A percentile compares a stretch with the other conserved stretches of the same genome.
These are phyloP conservation scores for Capra hircus DNA, from an alignment of 2,113 vertebrate species.

Conservation along the genomic window DNA sequence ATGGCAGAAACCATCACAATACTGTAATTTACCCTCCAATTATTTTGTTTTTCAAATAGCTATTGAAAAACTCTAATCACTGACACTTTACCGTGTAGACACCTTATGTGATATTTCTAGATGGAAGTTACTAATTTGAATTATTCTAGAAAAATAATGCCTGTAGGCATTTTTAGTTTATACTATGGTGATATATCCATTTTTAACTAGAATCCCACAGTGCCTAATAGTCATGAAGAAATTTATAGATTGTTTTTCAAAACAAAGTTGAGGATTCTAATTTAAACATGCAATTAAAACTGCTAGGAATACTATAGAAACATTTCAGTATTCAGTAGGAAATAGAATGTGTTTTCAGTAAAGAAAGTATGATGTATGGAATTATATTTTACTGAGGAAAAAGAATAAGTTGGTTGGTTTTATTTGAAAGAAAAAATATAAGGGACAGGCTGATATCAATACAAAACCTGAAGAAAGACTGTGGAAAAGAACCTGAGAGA, in stretches of 20 bases:
- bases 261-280: slow-evolving; percentile 47
- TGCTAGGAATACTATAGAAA: not conserved
- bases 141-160: slow-evolving; percentile 74
- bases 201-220: slow-evolving; percentile 55
- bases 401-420: not conserved
- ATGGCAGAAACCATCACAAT: not conserved
- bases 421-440: not conserved
- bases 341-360: not conserved
- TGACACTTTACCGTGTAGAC: slow-evolving; percentile 56
- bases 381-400: not conserved
- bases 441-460: not conserved
- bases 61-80: slow-evolving; percentile 60
- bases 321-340: not conserved
- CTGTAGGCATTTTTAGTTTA: slow-evolving; percentile 68
- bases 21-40: not conserved
- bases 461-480: not conserved
- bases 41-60: not conserved
- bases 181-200: slow-evolving; percentile 58
- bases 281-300: not conserved
- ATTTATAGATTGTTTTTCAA: slow-evolving; percentile 77
- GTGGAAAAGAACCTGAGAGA: not conserved
- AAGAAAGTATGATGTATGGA: not conserved
- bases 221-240: slow-evolving; percentile 63
- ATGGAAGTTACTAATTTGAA: slow-evolving; percentile 75
- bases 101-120: slow-evolving; percentile 69